Percentiles rank a stretch among this genome's conserved stretches.
Evolutionary conservation across 2,888 invertebrate genomes (phyloP).

Genomic region (Augiades crinisus): DNA sequence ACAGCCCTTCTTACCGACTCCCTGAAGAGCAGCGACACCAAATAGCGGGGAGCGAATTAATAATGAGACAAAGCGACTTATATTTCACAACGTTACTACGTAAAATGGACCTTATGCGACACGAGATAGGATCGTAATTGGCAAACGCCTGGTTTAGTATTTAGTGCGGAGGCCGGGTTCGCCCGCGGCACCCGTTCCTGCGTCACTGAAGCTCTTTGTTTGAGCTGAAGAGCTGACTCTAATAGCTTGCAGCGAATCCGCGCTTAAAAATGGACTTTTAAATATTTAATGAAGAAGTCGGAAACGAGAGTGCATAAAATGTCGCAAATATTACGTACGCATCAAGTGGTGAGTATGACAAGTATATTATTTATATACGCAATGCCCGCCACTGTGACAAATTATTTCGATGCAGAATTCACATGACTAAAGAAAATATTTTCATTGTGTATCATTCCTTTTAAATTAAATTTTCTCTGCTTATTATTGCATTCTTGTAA

Average conservation of each 20-base stretch:
- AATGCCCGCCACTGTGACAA: slow-evolving; percentile 2
- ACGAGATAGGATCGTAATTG: slow-evolving; percentile 73
- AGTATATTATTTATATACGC: not conserved
- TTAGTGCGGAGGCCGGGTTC: slow-evolving; percentile 56
- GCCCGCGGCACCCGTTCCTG: slow-evolving; percentile 61
- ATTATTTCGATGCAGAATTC: slow-evolving; percentile 1
- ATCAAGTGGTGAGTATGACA: slow-evolving; percentile 25
- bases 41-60: slow-evolving; percentile 74
- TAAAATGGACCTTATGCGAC: slow-evolving; percentile 61
- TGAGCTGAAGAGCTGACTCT: slow-evolving; percentile 77
- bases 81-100: slow-evolving; percentile 43
- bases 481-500: not conserved
- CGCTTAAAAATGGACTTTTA: slow-evolving; percentile 76
- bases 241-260: slow-evolving; percentile 78
- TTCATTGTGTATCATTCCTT: not conserved
- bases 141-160: slow-evolving; percentile 49
- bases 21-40: slow-evolving; percentile 73
- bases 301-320: slow-evolving; percentile 48
- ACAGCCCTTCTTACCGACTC: slow-evolving; percentile 61
- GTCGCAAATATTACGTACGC: slow-evolving; percentile 32
- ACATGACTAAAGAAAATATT: not conserved
- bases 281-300: slow-evolving; percentile 72
- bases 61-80: slow-evolving; percentile 70
- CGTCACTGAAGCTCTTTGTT: slow-evolving; percentile 76
- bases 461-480: not conserved